These are phyloP conservation scores for Sus cebifrons DNA, from an alignment of 2,797 vertebrate species.

Conservation along the genomic window DNA sequence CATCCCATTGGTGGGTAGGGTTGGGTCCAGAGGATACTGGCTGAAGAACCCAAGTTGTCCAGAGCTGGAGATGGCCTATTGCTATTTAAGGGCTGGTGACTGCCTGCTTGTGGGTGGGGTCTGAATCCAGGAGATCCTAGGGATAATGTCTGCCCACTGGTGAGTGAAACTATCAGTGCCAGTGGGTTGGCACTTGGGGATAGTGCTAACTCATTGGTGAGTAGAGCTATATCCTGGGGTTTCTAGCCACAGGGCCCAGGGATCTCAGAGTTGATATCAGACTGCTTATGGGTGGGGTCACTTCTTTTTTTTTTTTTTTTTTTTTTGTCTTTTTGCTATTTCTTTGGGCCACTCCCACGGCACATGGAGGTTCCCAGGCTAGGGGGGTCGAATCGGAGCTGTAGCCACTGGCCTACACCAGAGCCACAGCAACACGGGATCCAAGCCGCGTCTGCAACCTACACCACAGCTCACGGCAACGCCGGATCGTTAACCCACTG, in stretches of 20 bases:
- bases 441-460: no score
- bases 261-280: not conserved
- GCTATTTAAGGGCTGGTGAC: not conserved
- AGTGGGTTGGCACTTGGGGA: not conserved
- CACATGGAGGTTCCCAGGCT: no score
- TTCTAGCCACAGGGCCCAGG: not conserved
- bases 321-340: not conserved
- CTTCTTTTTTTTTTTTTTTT: not conserved
- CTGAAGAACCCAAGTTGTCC: not conserved
- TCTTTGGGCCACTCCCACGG: no score
- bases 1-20: not conserved
- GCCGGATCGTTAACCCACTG: no score
- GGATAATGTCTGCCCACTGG: not conserved
- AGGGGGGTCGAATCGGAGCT: no score
- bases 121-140: not conserved
- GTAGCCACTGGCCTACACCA: no score
- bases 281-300: not conserved
- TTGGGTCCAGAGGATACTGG: not conserved
- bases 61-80: not conserved
- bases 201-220: not conserved
- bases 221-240: not conserved
- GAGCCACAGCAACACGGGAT: no score
- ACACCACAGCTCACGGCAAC: no score
- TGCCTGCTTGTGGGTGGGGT: not conserved
- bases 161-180: not conserved